Percentiles rank a stretch among this genome's conserved stretches.
These are phyloP conservation scores for Hippoglossus stenolepis DNA, from an alignment of 2,113 vertebrate species.

Conservation along the genomic window DNA sequence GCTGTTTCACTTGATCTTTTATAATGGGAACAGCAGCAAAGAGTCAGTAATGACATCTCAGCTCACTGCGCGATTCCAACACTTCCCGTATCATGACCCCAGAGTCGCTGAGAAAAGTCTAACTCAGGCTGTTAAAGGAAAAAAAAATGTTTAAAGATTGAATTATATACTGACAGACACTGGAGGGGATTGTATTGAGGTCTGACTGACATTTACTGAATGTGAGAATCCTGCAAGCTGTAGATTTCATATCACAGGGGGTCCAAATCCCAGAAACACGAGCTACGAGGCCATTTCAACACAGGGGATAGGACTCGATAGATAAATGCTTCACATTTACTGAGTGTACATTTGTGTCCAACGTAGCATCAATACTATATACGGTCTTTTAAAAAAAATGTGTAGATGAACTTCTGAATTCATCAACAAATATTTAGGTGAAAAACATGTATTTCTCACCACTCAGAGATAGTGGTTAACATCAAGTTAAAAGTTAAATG, in stretches of 20 bases:
- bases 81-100: slow-evolving; percentile 64
- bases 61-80: slow-evolving; percentile 57
- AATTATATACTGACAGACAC: slow-evolving; percentile 58
- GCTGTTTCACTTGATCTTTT: slow-evolving; percentile 72
- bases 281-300: slow-evolving; percentile 6
- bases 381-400: not conserved
- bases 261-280: slow-evolving; percentile 18
- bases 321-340: not conserved
- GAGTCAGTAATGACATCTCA: slow-evolving; percentile 68
- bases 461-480: too few species aligned
- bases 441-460: too few species aligned
- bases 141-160: slow-evolving; percentile 41
- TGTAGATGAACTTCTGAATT: too few species aligned
- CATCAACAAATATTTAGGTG: too few species aligned
- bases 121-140: slow-evolving; percentile 34
- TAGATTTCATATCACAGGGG: slow-evolving; percentile 29
- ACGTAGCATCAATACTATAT: too few species aligned
- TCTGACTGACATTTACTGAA: slow-evolving; percentile 66
- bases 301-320: not conserved
- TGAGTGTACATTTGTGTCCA: not conserved
- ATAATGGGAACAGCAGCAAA: slow-evolving; percentile 76
- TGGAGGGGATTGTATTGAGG: slow-evolving; percentile 39
- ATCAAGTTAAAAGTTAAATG: too few species aligned
- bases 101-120: slow-evolving; percentile 54
- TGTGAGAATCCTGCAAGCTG: slow-evolving; percentile 47